Base-by-base conservation (phyloP, 92 coral and sea anemone genomes). In the Epizoanthus rinbou region DNA sequence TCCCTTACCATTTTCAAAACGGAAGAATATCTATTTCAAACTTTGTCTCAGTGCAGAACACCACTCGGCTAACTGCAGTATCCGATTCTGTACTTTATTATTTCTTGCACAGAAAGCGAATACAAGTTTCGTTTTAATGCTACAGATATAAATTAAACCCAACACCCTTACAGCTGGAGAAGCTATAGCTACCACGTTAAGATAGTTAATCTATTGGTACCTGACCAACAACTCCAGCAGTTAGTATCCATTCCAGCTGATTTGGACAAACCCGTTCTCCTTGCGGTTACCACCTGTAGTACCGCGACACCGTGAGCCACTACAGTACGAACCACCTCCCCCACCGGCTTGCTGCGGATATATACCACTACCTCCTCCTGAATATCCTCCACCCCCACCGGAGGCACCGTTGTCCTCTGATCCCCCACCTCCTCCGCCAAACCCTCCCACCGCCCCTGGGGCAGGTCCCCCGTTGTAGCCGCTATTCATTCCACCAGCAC, bases 371-470 rank as follows among this genome's bases (percentile, higher is more conserved):
- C 95, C 95, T 63, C 95, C 95, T 1, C 95, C 95, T 37, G 93
- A 92, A 67, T 92, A 92, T 47, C 95, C 95, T 0, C 93, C 93
- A 3, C 90, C 93, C 16, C 92, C 90, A 14, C 93, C 95, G 0
- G 95, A 92, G 37, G 93, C 93, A 31, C 95, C 95, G 15, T 89
- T 92, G 39, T 84, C 95, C 33, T 84, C 89, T 14, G 92, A 17
- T 0, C 93, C 95, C 17, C 95, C 89, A 17, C 93, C 95, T 10
- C 95, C 90, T 19, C 95, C 93, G 6, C 95, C 95, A 63, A 89
- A 92, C 9, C 95, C 93, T 43, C 95, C 95, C 0, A 91, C 95
- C 21, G 95, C 95, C 14, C 93, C 95, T 9, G 93, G 95, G 33
- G 90, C 67, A 14, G 96, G 93, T 4, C 93, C 93, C 6, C 96